Base-by-base conservation (phyloP, 2,113 vertebrate genomes). In the Accipiter cooperii region DNA sequence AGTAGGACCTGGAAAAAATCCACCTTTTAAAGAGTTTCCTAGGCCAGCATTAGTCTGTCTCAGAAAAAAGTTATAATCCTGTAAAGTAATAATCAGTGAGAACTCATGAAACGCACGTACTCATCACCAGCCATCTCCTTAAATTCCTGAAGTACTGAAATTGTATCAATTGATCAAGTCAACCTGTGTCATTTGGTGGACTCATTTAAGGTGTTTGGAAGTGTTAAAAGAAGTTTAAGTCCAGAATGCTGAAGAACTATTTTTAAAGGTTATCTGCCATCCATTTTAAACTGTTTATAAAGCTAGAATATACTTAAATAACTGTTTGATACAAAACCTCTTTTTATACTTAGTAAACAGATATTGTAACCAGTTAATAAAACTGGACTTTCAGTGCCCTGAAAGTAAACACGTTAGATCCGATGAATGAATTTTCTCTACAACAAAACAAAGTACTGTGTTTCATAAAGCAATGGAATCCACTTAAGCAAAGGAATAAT, bases 391-490 rank as follows among this genome's bases (percentile, higher is more conserved):
- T 90, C 25, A 34, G 42, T 90, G 64, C 26, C 85, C 75, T 65
- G 63, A 90, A 93, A 91, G 40, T 88, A 90, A 93, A 65, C 38
- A 89, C 73, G 52, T 46, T 89, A 68, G 65, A 84, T 68, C 69
- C 1, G 10, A 58, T 95, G 94, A 96, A 95, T 96, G 85, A 94
- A 84, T 94, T 93, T 93, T 87, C 65, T 93, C 71, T 63, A 61
- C 46, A 93, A 85, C 68, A 87, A 92, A 90, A 55, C 77, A 64
- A 90, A 93, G 82, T 83, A 80, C 70, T 86, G 77, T 92, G 49
- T 90, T 96, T 96, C 91, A 81, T 88, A 93, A 94, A 86, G 88
- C 93, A 90, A 26, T 24, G 74, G 70, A 96, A 91, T 95, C 89
- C 87, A 89, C 94, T 95, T 93, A 92, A 92, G 74, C 36, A 83